These are phyloP conservation scores for Machaerirhynchus nigripectus DNA, from an alignment of 2,113 vertebrate species.

Conservation along the genomic window DNA sequence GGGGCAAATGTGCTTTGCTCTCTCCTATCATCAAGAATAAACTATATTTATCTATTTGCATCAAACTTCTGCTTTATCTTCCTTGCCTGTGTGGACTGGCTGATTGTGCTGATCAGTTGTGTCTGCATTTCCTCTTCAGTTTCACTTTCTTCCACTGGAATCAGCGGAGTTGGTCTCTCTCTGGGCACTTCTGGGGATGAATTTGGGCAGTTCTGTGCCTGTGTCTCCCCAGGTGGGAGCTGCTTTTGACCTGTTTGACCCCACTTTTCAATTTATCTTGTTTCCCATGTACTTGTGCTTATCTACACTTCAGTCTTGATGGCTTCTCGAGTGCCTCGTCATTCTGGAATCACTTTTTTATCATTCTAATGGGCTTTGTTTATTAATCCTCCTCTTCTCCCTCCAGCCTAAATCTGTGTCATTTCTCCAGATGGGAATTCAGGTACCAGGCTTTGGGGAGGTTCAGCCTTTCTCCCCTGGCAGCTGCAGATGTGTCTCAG, in stretches of 20 bases:
- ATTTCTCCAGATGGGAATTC: neutral
- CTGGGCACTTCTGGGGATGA: neutral
- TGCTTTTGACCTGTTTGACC: neutral
- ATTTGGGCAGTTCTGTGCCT: neutral
- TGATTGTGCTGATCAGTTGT: neutral
- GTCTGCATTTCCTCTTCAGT: neutral
- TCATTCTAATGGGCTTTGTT: neutral
- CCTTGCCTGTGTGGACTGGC: neutral
- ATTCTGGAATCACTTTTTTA: neutral
- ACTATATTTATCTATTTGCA: neutral
- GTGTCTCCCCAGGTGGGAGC: neutral
- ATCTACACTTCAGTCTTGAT: neutral
- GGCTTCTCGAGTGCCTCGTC: neutral
- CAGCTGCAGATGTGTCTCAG: rapidly evolving
- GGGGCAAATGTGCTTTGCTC: neutral
- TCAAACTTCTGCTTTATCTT: neutral
- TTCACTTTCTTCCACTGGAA: neutral
- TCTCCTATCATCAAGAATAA: neutral
- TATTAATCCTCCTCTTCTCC: neutral
- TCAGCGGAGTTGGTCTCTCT: neutral
- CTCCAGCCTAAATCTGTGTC: rapidly evolving
- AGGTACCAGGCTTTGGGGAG: neutral
- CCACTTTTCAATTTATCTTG: neutral
- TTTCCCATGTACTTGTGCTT: neutral
- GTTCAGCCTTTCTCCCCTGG: neutral